phyloP scores from a whole-genome alignment of 2,113 vertebrate genomes.

The Petroica traversi region DNA sequence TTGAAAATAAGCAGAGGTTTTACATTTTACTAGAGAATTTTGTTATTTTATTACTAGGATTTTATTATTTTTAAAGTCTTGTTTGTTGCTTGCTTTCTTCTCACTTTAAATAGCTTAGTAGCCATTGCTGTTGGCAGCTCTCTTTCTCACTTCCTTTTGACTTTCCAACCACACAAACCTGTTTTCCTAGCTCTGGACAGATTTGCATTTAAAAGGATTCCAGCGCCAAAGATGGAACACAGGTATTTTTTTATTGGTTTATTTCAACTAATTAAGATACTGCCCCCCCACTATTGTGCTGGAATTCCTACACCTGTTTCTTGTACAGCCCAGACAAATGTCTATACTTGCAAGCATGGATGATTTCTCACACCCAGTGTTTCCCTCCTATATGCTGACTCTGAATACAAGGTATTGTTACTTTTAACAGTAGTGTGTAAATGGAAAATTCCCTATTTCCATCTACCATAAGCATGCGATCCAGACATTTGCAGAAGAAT shows the following conservation, averaged over 20 bases:
- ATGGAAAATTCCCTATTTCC: not conserved
- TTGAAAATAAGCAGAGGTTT: not conserved
- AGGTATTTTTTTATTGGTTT: not conserved
- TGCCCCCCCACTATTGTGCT: not conserved
- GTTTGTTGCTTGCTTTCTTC: not conserved
- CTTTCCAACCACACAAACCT: not conserved
- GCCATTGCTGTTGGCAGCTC: not conserved
- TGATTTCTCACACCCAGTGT: not conserved
- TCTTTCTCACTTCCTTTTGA: not conserved
- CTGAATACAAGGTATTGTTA: not conserved
- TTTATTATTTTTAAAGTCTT: not conserved
- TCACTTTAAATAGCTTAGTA: not conserved
- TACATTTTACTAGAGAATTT: not conserved
- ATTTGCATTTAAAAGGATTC: not conserved
- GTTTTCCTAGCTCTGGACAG: not conserved
- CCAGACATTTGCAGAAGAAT: not conserved
- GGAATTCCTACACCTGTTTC: not conserved
- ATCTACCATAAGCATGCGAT: not conserved
- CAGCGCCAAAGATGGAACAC: not conserved
- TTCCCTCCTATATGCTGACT: not conserved
- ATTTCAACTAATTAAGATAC: not conserved
- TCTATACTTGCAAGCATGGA: not conserved
- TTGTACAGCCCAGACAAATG: not conserved
- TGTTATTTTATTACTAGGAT: too few relatives aligned
- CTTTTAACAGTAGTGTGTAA: not conserved